Evolutionary conservation across 2,113 vertebrate genomes (phyloP).

Genomic region (Sardina pilchardus): DNA sequence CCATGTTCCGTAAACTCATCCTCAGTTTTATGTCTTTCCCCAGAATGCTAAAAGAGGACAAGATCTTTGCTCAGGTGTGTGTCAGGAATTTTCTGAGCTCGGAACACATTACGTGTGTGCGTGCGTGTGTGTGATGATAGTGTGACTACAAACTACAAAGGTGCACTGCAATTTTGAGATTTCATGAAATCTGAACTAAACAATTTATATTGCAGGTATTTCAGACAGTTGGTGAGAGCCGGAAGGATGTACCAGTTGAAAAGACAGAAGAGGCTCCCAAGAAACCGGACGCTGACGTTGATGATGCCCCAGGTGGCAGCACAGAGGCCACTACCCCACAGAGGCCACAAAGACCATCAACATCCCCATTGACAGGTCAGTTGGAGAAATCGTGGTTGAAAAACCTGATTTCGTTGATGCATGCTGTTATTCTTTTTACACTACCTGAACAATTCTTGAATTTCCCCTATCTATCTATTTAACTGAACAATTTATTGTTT

Average conservation of each 20-base stretch:
- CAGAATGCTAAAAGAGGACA: conserved; percentile 43
- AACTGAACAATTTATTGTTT: background rate
- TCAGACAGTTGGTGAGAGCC: background rate
- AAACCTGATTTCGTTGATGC: background rate
- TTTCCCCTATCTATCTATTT: too few relatives aligned
- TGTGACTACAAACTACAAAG: background rate
- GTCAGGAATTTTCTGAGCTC: background rate
- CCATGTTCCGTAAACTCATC: conserved; percentile 54
- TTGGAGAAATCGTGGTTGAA: background rate
- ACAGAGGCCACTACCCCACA: background rate
- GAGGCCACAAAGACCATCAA: background rate
- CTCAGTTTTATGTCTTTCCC: conserved; percentile 66
- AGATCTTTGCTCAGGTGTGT: conserved; percentile 62
- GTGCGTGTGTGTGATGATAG: background rate
- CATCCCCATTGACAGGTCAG: background rate
- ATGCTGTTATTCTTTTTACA: background rate
- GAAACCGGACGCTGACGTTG: background rate
- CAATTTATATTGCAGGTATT: background rate
- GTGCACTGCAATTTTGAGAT: background rate
- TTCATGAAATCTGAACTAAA: background rate
- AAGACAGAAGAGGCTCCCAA: background rate
- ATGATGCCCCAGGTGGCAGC: background rate
- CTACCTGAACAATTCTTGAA: background rate
- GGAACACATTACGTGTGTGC: background rate
- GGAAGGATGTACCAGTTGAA: background rate